Conservation (phyloP, 2,888 invertebrate species). For the Belgica antarctica region DNA sequence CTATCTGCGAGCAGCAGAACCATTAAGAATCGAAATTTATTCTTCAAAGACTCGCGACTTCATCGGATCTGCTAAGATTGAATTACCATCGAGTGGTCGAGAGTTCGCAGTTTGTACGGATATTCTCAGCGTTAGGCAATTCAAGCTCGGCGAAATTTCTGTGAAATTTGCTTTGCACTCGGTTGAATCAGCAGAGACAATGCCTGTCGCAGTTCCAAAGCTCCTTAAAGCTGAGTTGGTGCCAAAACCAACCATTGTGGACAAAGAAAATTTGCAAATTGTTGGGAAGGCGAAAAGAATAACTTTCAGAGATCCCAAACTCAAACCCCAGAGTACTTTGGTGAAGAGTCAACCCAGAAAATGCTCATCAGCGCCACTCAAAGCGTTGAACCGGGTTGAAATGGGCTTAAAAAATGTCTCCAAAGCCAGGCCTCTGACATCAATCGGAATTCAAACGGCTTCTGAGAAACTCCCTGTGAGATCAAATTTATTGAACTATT, state of each 20-base stretch:
- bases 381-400: no score
- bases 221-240: neutral
- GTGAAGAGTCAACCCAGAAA: neutral
- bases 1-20: constrained; percentile 48
- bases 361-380: neutral
- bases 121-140: constrained; percentile 48
- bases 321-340: neutral
- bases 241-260: neutral
- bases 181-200: neutral
- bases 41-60: constrained; percentile 45
- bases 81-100: neutral
- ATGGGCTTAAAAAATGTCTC: no score
- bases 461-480: constrained; percentile 14
- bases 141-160: constrained; percentile 45
- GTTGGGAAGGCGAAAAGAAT: constrained; percentile 5
- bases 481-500: constrained; percentile 46
- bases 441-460: neutral
- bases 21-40: constrained; percentile 48
- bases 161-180: constrained; percentile 44
- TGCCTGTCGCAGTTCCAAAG: neutral
- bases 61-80: constrained; percentile 43
- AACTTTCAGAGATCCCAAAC: neutral
- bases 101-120: constrained; percentile 9
- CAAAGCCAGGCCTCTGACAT: neutral
- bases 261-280: constrained; percentile 28